Conservation (phyloP, 2,113 vertebrate genomes). For the Crotophaga sulcirostris region DNA sequence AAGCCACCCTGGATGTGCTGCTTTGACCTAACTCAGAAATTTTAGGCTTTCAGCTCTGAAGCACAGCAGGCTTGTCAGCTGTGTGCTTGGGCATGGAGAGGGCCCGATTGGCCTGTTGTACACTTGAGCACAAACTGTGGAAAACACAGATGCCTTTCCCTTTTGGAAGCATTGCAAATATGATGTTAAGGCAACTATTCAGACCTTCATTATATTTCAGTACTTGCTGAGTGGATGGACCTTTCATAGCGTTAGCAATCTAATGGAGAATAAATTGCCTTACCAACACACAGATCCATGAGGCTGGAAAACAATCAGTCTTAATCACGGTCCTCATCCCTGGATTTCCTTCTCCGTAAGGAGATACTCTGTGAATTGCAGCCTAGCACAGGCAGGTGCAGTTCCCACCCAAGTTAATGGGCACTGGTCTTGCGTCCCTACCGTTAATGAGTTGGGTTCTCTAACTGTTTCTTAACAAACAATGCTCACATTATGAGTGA, state of each 20-base stretch:
- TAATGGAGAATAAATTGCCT: not conserved
- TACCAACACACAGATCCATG: not conserved
- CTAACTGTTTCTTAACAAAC: conserved; percentile 24
- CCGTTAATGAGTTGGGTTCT: not conserved
- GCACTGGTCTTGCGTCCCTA: not conserved
- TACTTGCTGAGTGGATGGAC: not conserved
- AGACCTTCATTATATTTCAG: not conserved
- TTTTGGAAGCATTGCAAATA: not conserved
- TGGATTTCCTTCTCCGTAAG: not conserved
- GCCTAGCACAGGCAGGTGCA: not conserved
- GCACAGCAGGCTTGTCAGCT: not conserved
- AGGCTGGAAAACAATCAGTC: conserved; percentile 18
- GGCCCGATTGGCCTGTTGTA: not conserved
- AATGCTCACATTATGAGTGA: not conserved
- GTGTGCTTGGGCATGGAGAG: not conserved
- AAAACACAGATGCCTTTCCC: not conserved
- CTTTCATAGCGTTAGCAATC: not conserved
- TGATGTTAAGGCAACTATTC: not conserved
- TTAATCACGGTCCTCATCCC: not conserved
- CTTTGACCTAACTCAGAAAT: not conserved
- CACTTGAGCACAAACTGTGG: not conserved
- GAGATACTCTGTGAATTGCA: not conserved
- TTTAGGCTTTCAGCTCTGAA: not conserved
- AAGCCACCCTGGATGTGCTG: fast-evolving
- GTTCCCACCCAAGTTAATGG: conserved; percentile 18